These are phyloP conservation scores for Calvadosia cruxmelitensis DNA, from an alignment of 30 jellyfish, hydroid and myxozoan species.

Conservation along the genomic window DNA sequence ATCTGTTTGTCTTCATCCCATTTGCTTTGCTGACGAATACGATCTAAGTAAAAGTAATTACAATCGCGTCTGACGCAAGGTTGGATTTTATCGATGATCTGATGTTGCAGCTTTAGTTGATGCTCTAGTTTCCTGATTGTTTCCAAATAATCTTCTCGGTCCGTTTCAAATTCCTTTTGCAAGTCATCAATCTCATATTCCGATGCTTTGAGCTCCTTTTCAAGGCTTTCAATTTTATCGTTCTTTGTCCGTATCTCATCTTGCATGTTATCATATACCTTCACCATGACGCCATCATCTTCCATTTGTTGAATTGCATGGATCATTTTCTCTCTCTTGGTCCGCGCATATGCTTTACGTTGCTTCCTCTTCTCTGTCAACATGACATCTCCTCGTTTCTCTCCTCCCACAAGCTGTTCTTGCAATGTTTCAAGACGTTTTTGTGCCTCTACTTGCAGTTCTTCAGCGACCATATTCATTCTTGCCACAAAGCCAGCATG, in stretches of 20 bases:
- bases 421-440: slow-evolving; percentile 57
- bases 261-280: slow-evolving; percentile 90
- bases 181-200: slow-evolving; percentile 61
- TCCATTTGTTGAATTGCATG: slow-evolving; percentile 85
- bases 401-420: slow-evolving; percentile 94
- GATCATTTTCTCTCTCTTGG: slow-evolving; percentile 74
- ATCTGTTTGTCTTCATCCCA: slow-evolving; percentile 65
- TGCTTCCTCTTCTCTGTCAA: slow-evolving; percentile 74
- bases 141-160: slow-evolving; percentile 82
- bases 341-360: slow-evolving; percentile 72
- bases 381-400: slow-evolving; percentile 51
- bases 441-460: slow-evolving; percentile 88
- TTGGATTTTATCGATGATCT: slow-evolving; percentile 71
- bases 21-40: slow-evolving; percentile 38
- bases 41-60: slow-evolving; percentile 65
- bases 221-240: slow-evolving; percentile 40
- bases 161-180: slow-evolving; percentile 88
- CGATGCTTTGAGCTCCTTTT: slow-evolving; percentile 53
- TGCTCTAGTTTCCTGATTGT: slow-evolving; percentile 83
- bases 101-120: slow-evolving; percentile 64
- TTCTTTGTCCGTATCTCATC: slow-evolving; percentile 74
- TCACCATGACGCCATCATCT: slow-evolving; percentile 95
- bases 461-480: slow-evolving; percentile 47
- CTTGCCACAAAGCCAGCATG: slow-evolving; percentile 1
- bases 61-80: slow-evolving; percentile 96